Evolutionary conservation across 2,113 vertebrate species (phyloP), one percentile per base, ranked within the genome.

Genomic region (Myodes glareolus): DNA sequence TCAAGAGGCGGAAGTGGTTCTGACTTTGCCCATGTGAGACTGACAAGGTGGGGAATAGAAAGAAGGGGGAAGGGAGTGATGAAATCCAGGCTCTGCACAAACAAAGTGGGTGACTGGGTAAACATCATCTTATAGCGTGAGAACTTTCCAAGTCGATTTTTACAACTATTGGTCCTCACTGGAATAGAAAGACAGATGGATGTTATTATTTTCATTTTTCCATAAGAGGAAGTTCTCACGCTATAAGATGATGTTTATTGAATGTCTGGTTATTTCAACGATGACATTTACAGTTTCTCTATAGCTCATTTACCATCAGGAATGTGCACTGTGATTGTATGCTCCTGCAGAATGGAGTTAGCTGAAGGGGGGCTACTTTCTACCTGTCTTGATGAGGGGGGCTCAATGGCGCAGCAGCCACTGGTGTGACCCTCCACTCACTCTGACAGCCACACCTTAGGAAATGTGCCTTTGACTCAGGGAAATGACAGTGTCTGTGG

Each of bases 11-110:
- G 68, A 25, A 0, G 36, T 1, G 47, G 25, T 55, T 16, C 16
- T 10, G 78, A 29, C n/a, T 61, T 77, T 94, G 42, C 39, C 16
- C 13, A 5, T 1, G 61, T 7, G n/a, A 47, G 0, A 25, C 39
- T 21, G 81, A 84, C 0, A 19, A 45, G 2, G 0, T 0, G 42
- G 75, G 47, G 55, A 25, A 65, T 0, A 11, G 45, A 16, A 23
- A 7, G 76, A 11, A 3, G 0, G 7, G 77, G 3, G 33, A 11
- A 12, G 3, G n/a, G 9, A 33, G 36, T 3, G 7, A 17, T 4
- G 3, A 31, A 47, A 36, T 0, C 47, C 45, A 78, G 76, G 29
- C 23, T 11, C 23, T 5, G 61, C 42, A 2, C 1, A 61, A 0
- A 82, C 2, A 52, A 3, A 0, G 12, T 2, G 19, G 0, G 31